phyloP scores from a whole-genome alignment of 1,140 invertebrate genomes.

The Trichonephila inaurata region DNA sequence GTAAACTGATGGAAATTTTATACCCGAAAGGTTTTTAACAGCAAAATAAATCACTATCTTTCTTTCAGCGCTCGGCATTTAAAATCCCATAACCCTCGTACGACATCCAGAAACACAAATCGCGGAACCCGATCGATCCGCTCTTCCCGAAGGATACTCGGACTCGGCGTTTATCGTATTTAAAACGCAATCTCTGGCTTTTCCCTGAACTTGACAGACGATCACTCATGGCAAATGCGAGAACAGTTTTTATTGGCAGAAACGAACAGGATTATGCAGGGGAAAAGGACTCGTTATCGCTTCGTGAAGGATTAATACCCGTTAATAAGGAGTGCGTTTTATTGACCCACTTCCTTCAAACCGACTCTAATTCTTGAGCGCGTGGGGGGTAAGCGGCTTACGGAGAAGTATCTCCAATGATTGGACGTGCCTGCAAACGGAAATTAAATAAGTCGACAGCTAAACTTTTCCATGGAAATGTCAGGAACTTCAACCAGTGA shows the following conservation, averaged over 20 bases:
- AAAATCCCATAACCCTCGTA: too few species aligned
- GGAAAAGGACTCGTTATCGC: neutral
- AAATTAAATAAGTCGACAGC: too few species aligned
- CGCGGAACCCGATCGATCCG: neutral
- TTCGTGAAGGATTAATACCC: neutral
- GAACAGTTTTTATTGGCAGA: constrained; percentile 11
- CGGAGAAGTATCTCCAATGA: neutral
- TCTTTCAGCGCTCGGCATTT: too few species aligned
- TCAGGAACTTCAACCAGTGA: too few species aligned
- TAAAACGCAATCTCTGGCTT: neutral
- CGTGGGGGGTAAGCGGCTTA: neutral
- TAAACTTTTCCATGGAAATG: too few species aligned
- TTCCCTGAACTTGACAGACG: neutral
- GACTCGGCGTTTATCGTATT: constrained; percentile 1
- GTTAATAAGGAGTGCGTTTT: constrained; percentile 19
- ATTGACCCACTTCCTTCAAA: neutral
- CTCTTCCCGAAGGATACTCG: neutral
- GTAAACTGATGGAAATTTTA: too few species aligned
- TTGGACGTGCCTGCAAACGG: too few species aligned
- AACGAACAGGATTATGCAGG: neutral
- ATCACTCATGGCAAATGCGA: neutral
- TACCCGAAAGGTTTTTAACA: too few species aligned
- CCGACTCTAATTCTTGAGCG: neutral
- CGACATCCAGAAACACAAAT: neutral
- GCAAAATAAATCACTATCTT: too few species aligned